A percentile compares a stretch with the other conserved stretches of the same genome.
Conservation (phyloP, 2,113 vertebrate species). For the Oncorhynchus keta region DNA sequence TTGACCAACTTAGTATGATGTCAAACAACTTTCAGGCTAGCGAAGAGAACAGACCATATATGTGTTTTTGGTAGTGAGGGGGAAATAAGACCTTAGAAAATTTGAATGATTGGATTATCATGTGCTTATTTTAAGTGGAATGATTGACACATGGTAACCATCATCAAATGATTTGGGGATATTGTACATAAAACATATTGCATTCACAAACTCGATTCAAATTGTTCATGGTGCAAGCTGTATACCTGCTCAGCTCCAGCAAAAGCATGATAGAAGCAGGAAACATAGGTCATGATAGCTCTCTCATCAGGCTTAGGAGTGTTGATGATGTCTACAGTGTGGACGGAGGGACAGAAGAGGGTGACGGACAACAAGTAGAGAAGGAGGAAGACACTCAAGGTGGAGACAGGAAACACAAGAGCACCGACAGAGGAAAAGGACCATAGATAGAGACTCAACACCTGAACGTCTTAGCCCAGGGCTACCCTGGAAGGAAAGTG, state of each 20-base stretch:
- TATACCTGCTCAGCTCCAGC: conserved; percentile 98
- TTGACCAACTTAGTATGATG: no score
- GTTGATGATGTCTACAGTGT: conserved; percentile 89
- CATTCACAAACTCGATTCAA: background rate
- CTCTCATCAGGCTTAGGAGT: conserved; percentile 97
- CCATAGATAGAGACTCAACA: background rate
- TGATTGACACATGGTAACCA: background rate
- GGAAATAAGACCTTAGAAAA: no score
- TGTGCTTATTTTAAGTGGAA: background rate
- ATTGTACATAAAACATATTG: background rate
- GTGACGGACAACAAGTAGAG: background rate
- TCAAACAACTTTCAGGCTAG: no score
- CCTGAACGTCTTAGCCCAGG: background rate
- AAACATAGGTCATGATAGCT: conserved; percentile 99
- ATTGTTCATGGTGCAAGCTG: background rate
- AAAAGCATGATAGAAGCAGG: conserved; percentile 99
- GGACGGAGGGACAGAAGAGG: conserved; percentile 14
- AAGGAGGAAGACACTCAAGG: background rate
- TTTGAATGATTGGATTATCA: background rate
- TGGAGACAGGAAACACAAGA: conserved; percentile 35
- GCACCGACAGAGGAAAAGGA: background rate
- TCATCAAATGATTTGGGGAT: background rate
- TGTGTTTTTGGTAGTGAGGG: no score
- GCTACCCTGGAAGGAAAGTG: background rate
- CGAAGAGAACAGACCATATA: no score